These are phyloP conservation scores for Elegia similella DNA, from an alignment of 2,888 invertebrate genomes.

Conservation along the genomic window DNA sequence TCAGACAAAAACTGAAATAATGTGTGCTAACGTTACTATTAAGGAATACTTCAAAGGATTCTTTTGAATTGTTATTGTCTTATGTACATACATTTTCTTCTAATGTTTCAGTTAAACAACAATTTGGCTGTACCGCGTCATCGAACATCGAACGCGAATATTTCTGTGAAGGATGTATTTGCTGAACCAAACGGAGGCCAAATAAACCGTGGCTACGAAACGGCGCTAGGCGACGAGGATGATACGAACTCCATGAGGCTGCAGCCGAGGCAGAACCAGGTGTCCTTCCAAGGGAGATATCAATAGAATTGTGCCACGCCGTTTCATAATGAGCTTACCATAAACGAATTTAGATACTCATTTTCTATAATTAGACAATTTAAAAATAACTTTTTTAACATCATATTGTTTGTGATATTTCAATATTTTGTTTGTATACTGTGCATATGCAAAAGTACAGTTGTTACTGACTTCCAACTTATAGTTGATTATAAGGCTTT, in stretches of 20 bases:
- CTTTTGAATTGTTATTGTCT: not conserved
- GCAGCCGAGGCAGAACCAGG: constrained; percentile 84
- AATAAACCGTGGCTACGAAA: constrained; percentile 89
- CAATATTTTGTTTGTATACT: constrained; percentile 39
- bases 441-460: constrained; percentile 35
- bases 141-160: constrained; percentile 88
- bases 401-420: constrained; percentile 65
- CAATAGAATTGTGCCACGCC: constrained; percentile 35
- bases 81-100: not conserved
- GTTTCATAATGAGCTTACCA: constrained; percentile 35
- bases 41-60: too few species aligned
- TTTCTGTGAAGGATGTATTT: constrained; percentile 91
- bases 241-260: constrained; percentile 88
- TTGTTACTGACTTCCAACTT: constrained; percentile 41
- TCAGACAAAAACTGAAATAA: too few species aligned
- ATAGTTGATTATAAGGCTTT: constrained; percentile 49
- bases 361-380: constrained; percentile 29
- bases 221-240: constrained; percentile 83
- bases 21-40: too few species aligned
- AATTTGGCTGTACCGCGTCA: constrained; percentile 85
- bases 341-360: constrained; percentile 55
- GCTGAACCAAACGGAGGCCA: constrained; percentile 87
- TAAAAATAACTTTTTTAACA: constrained; percentile 28
- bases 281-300: constrained; percentile 80
- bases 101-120: constrained; percentile 78